Conservation (phyloP, 2,113 vertebrate species). For the Halcyon senegalensis region DNA sequence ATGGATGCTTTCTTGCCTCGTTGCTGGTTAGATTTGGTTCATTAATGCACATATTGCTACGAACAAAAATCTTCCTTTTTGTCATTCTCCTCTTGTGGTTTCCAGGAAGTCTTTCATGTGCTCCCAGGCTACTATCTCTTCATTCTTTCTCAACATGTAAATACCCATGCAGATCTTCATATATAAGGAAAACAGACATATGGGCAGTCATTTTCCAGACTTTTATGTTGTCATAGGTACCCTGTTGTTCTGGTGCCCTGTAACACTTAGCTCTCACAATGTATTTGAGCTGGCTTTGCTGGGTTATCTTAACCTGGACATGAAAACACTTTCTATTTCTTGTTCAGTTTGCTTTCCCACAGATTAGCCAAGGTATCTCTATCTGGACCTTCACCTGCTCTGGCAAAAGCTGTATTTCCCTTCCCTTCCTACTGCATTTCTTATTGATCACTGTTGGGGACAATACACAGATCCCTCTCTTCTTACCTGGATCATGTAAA, state of each 20-base stretch:
- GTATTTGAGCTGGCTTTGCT: background rate
- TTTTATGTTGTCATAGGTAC: background rate
- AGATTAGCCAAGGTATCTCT: background rate
- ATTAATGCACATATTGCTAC: background rate
- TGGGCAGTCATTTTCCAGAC: background rate
- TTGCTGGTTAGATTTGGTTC: background rate
- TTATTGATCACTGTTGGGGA: background rate
- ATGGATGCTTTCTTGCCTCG: background rate
- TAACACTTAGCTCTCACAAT: background rate
- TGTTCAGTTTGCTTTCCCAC: background rate
- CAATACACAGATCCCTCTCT: background rate
- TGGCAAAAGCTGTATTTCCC: background rate
- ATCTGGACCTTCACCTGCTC: background rate
- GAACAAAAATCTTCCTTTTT: background rate
- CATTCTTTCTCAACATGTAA: background rate
- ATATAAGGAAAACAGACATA: background rate
- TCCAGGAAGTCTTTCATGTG: background rate
- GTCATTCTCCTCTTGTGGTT: background rate
- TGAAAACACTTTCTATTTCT: background rate
- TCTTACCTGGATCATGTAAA: background rate
- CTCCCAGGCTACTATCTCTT: background rate
- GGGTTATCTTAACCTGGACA: background rate
- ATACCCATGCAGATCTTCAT: background rate
- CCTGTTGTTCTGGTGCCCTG: background rate
- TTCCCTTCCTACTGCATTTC: background rate